Evolutionary conservation across 2,797 vertebrate genomes (phyloP).

Genomic region (Gallirallus australis): DNA sequence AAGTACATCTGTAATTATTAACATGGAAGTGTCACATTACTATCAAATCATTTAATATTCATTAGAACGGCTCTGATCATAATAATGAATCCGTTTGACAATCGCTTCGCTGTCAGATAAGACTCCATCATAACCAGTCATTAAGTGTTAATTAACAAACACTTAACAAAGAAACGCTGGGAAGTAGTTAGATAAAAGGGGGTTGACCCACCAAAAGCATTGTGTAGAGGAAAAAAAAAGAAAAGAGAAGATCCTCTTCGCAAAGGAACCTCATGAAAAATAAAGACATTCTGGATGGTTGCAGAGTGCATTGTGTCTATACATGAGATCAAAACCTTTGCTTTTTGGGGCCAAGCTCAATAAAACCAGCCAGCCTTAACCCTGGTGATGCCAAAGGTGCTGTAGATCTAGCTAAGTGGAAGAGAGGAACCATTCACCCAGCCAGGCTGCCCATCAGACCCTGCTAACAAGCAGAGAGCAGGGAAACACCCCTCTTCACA

Average conservation of each 20-base stretch:
- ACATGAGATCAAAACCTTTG: background rate
- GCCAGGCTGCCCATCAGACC: background rate
- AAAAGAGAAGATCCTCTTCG: background rate
- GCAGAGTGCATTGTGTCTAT: background rate
- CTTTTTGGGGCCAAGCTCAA: background rate
- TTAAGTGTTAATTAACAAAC: slow-evolving; percentile 62
- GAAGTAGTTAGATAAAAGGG: background rate
- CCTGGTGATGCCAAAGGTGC: background rate
- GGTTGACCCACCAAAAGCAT: background rate
- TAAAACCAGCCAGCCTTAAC: accelerated
- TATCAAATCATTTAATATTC: slow-evolving; percentile 65
- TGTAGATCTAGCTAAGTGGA: background rate
- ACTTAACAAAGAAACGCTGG: background rate
- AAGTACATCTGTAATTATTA: slow-evolving; percentile 43
- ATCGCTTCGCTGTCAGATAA: slow-evolving; percentile 50
- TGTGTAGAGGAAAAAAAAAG: background rate
- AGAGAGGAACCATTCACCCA: background rate
- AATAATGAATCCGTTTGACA: slow-evolving; percentile 45
- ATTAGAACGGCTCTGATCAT: slow-evolving; percentile 48
- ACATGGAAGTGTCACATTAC: slow-evolving; percentile 48
- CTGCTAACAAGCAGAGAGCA: background rate
- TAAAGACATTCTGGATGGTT: background rate
- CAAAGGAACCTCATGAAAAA: too few species aligned
- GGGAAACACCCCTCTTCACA: accelerated
- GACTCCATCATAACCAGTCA: slow-evolving; percentile 8